Conservation (phyloP, 2,113 vertebrate species). For the Phaetusa simplex region DNA sequence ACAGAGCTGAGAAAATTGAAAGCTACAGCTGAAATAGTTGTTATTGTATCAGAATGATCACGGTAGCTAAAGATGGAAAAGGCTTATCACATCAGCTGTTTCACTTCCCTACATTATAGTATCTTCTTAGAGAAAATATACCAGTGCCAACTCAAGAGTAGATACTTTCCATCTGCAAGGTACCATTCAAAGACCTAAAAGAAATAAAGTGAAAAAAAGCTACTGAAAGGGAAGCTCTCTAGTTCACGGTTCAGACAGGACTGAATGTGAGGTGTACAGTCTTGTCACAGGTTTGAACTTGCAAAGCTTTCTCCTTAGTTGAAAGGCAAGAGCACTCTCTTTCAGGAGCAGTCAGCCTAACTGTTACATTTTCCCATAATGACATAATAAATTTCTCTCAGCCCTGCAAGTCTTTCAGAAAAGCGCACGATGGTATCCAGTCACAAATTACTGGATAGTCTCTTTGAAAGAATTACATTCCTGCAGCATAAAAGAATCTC, state of each 20-base stretch:
- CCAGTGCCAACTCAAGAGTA: background rate
- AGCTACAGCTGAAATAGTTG: background rate
- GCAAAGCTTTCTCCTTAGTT: background rate
- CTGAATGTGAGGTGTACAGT: background rate
- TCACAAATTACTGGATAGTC: background rate
- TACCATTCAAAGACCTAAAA: background rate
- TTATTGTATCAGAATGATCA: background rate
- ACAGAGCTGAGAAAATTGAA: background rate
- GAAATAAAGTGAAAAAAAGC: background rate
- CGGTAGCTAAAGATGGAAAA: background rate
- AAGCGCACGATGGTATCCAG: background rate
- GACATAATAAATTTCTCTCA: slow-evolving; percentile 12
- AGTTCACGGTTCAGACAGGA: background rate
- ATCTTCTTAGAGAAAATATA: background rate
- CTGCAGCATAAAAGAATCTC: slow-evolving; percentile 21
- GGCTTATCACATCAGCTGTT: background rate
- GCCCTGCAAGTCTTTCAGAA: background rate
- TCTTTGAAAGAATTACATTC: slow-evolving; percentile 28
- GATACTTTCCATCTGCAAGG: background rate
- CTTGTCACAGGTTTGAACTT: background rate
- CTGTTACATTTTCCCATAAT: background rate
- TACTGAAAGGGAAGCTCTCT: background rate
- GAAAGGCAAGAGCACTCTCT: slow-evolving; percentile 18
- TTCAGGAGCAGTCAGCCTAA: background rate
- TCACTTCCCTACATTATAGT: background rate